Evolutionary conservation across 2,113 vertebrate species (phyloP).

Genomic region (Equus przewalskii): DNA sequence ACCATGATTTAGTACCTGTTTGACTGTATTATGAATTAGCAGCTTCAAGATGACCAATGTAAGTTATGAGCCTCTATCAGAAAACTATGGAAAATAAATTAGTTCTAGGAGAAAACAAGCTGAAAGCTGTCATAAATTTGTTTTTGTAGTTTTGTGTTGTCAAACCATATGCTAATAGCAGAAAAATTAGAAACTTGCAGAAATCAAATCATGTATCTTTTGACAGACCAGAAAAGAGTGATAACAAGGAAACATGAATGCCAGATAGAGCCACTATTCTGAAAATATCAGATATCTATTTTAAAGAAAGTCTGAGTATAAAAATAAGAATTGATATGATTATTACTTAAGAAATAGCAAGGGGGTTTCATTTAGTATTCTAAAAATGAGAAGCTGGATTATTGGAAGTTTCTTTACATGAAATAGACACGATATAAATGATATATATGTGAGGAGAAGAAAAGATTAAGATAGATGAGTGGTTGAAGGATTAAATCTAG

Average conservation of each 20-base stretch:
- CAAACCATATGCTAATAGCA: constrained; percentile 20
- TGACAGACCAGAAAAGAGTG: constrained; percentile 20
- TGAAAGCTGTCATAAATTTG: constrained; percentile 21
- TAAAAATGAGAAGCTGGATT: background rate
- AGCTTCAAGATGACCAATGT: background rate
- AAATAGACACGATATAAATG: background rate
- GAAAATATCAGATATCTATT: background rate
- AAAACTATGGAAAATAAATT: constrained; percentile 21
- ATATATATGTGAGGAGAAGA: background rate
- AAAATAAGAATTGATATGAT: constrained; percentile 43
- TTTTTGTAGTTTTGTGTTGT: constrained; percentile 17
- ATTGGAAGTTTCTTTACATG: background rate
- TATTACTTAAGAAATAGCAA: background rate
- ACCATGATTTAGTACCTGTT: background rate
- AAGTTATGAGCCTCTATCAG: background rate
- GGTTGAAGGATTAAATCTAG: background rate
- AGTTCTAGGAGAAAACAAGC: background rate
- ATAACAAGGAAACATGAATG: background rate
- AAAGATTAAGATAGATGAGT: background rate
- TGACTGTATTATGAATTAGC: background rate
- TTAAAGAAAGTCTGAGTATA: background rate
- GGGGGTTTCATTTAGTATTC: background rate
- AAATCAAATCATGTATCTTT: constrained; percentile 44
- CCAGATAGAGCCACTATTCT: background rate
- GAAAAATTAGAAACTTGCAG: constrained; percentile 31